These are phyloP conservation scores for Galaxea fascicularis DNA, from an alignment of 92 coral and sea anemone genomes.

Conservation along the genomic window DNA sequence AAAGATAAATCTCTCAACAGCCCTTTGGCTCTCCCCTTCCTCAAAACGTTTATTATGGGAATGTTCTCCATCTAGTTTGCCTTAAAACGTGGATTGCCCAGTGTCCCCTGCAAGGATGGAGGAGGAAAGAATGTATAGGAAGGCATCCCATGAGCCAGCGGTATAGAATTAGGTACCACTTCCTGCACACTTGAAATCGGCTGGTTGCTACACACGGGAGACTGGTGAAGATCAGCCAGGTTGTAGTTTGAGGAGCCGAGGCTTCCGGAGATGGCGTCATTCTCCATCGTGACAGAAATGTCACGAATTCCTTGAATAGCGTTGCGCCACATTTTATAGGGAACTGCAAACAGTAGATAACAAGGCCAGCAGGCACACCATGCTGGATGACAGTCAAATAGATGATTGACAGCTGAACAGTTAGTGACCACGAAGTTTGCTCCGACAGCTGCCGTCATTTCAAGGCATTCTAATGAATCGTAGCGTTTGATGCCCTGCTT, in stretches of 20 bases:
- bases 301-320: constrained; percentile 68
- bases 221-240: constrained; percentile 52
- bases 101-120: constrained; percentile 31
- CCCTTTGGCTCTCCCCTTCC: not conserved
- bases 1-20: too few species aligned
- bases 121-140: constrained; percentile 26
- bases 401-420: constrained; percentile 75
- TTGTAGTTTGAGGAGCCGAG: constrained; percentile 49
- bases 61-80: constrained; percentile 12
- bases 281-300: constrained; percentile 65
- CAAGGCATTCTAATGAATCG: constrained; percentile 86
- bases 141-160: constrained; percentile 29
- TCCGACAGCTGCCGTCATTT: constrained; percentile 80
- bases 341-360: constrained; percentile 82
- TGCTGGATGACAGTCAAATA: constrained; percentile 86
- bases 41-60: not conserved
- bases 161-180: constrained; percentile 16
- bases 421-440: constrained; percentile 82
- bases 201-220: constrained; percentile 33
- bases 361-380: constrained; percentile 95
- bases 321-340: constrained; percentile 90
- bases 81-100: constrained; percentile 41
- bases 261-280: constrained; percentile 47
- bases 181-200: constrained; percentile 25
- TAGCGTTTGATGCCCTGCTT: constrained; percentile 88